phyloP scores from a whole-genome alignment of 2,113 vertebrate genomes.

The Chaetops frenatus region DNA sequence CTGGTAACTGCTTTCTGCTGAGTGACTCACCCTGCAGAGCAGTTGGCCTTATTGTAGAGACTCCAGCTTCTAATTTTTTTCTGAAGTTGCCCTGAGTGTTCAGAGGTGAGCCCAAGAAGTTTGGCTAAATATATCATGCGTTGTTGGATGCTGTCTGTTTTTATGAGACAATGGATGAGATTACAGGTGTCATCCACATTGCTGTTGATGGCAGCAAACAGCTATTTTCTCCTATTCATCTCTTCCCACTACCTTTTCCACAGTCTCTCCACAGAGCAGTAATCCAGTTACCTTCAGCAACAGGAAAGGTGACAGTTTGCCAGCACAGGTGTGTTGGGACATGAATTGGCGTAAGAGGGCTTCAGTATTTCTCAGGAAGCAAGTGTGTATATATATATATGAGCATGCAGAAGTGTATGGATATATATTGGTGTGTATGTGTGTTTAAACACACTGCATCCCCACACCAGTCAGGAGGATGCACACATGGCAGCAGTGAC shows the following conservation, averaged over 20 bases:
- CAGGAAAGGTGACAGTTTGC: not conserved
- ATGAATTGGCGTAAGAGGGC: not conserved
- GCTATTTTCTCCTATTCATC: not conserved
- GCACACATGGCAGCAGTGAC: not conserved
- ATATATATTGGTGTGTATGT: not conserved
- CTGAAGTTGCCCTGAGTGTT: not conserved
- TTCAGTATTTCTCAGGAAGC: not conserved
- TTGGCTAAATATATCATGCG: not conserved
- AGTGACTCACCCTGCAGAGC: not conserved
- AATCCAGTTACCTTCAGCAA: not conserved
- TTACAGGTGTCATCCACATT: not conserved
- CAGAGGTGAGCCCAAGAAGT: not conserved
- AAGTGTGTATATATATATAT: not conserved
- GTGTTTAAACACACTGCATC: not conserved
- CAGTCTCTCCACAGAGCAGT: not conserved
- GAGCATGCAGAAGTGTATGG: fast-evolving
- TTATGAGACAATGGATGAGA: not conserved
- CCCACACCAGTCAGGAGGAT: not conserved
- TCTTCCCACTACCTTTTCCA: not conserved
- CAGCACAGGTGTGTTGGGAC: not conserved
- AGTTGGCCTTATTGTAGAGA: not conserved
- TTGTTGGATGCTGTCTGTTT: not conserved
- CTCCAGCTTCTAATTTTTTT: constrained; percentile 14
- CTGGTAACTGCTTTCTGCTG: constrained; percentile 46
- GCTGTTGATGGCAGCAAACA: not conserved